Evolutionary conservation across 53 echinoderm and acorn worm species (phyloP), one percentile per base, ranked within the genome.

Genomic region (Henricia sp.): DNA sequence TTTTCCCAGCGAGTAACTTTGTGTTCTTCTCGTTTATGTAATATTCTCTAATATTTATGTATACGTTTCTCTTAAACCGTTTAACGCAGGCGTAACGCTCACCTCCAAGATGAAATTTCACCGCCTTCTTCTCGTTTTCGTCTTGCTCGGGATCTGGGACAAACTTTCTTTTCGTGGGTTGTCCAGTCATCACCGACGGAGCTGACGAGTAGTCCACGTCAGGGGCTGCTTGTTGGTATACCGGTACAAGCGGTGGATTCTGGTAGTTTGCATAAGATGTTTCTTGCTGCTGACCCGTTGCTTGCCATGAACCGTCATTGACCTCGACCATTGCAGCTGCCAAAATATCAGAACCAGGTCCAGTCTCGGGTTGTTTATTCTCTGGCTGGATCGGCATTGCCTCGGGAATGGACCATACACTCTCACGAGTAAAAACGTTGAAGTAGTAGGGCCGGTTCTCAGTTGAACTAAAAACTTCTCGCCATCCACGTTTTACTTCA

Each of bases 1-100:
- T 83, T 6, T 83, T 68, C 13, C 70, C 70, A 3, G 70, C 70
- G 26, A 70, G 17, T 46, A 70, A 48, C 17, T 70, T 70, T 13
- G 70, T 70, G 3, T 70, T 28, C 28, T 70, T 24, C 13, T 70
- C 48, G 70, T 70, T 70, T 13, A 26, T 14, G 23, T 26, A 70
- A 30, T 44, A 67, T 17, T 67, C 67, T 67, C 67, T 67, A 28
- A 67, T 38, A 20, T 67, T 67, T 20, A 67, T 39, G 39, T 67
- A 67, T 6, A 39, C 21, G 9, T 39, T 37, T 6, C n/a, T 20
- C 67, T 67, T 67, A 40, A 67, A 67, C 37, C 67, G 67, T 38
- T 67, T 67, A 40, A 67, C 67, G 23, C 1, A 39, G 6, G 67
- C 67, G 13, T 67, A 37, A 19, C 82, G 50, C n/a, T 48, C 82